These are phyloP conservation scores for Epicampocera succincta DNA, from an alignment of 2,888 invertebrate genomes.

Conservation along the genomic window DNA sequence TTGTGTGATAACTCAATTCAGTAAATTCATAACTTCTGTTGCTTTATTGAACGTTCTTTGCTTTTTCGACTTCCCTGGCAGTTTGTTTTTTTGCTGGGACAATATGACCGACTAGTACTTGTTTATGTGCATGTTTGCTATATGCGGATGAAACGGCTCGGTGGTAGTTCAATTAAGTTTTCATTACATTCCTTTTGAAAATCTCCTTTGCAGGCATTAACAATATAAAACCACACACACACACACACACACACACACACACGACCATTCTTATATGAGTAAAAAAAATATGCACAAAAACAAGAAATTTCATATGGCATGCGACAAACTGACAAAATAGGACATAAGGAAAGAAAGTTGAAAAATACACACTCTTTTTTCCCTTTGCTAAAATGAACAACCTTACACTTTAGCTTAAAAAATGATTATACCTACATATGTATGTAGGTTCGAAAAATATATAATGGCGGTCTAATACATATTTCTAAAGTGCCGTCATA, in stretches of 20 bases:
- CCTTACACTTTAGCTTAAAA: not conserved
- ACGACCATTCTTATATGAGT: not conserved
- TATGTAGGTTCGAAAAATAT: too few relatives aligned
- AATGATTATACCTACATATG: too few relatives aligned
- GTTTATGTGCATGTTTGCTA: not conserved
- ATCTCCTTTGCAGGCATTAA: conserved; percentile 48
- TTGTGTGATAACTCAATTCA: too few relatives aligned
- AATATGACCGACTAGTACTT: not conserved
- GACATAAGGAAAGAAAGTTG: conserved; percentile 36
- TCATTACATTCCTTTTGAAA: conserved; percentile 47
- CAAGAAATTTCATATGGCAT: conserved; percentile 63
- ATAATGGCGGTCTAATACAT: too few relatives aligned
- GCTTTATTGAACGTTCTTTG: too few relatives aligned
- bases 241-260: not conserved
- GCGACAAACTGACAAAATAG: conserved; percentile 66
- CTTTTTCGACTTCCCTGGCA: too few relatives aligned
- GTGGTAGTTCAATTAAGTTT: conserved; percentile 53
- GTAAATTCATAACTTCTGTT: too few relatives aligned
- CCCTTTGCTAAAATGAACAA: not conserved
- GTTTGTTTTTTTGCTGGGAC: too few relatives aligned
- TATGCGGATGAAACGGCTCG: conserved; percentile 14
- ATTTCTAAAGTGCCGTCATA: too few relatives aligned
- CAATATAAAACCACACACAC: conserved; percentile 28
- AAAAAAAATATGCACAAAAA: conserved; percentile 17
- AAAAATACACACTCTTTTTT: conserved; percentile 1